Evolutionary conservation across 2,888 invertebrate species (phyloP).

Genomic region (Drosophila robusta): DNA sequence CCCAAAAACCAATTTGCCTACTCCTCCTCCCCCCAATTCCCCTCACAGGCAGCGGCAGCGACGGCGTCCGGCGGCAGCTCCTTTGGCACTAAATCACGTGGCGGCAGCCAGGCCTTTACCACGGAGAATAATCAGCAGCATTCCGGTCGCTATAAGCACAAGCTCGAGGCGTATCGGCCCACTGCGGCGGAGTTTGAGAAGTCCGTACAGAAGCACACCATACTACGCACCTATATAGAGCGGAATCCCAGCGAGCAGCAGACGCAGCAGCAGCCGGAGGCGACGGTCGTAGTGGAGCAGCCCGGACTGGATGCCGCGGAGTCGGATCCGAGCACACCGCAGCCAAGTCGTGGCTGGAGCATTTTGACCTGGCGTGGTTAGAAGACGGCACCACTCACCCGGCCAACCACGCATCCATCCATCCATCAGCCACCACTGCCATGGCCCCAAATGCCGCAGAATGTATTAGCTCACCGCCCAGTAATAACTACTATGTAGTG

Average conservation of each 20-base stretch:
- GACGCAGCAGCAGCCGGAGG: conserved; percentile 28
- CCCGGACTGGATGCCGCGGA: conserved; percentile 46
- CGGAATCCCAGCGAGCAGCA: conserved; percentile 42
- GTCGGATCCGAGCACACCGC: conserved; percentile 40
- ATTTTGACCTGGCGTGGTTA: conserved; percentile 82
- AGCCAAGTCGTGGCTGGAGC: conserved; percentile 80
- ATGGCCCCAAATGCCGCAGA: conserved; percentile 64
- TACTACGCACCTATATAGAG: conserved; percentile 79
- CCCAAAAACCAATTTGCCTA: conserved; percentile 77
- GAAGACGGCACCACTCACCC: conserved; percentile 2
- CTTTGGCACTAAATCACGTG: conserved; percentile 68
- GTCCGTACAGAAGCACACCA: conserved; percentile 79
- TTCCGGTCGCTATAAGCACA: conserved; percentile 68
- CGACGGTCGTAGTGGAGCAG: conserved; percentile 65
- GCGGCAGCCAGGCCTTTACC: conserved; percentile 72
- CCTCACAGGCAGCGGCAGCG: conserved; percentile 86
- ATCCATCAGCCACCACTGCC: conserved; percentile 15
- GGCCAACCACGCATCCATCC: too few species aligned
- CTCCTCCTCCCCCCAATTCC: conserved; percentile 63
- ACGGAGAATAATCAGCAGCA: conserved; percentile 65
- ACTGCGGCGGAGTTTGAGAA: conserved; percentile 78
- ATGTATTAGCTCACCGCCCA: conserved; percentile 74
- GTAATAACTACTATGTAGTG: conserved; percentile 84
- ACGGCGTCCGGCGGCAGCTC: conserved; percentile 63
- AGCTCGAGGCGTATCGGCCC: conserved; percentile 80